phyloP scores from a whole-genome alignment of 2,888 invertebrate genomes.

The Agonopterix arenella region DNA sequence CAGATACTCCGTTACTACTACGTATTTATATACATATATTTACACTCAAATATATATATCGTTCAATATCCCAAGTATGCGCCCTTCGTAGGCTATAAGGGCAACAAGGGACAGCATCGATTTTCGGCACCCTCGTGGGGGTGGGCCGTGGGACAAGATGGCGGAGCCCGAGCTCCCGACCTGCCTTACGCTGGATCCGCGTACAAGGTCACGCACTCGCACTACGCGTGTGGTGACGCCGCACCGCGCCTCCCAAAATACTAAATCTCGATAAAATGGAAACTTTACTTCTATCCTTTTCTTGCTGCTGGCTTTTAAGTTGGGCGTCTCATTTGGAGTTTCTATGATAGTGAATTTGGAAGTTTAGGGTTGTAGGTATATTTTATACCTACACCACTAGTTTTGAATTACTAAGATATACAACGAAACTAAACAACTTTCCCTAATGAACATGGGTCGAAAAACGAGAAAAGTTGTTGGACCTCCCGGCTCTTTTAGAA shows the following conservation, averaged over 20 bases:
- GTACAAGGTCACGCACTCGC: slow-evolving; percentile 59
- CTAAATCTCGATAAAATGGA: slow-evolving; percentile 53
- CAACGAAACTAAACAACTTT: too few relatives aligned
- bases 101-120: slow-evolving; percentile 66
- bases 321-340: too few relatives aligned
- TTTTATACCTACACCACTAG: too few relatives aligned
- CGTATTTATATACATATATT: too few relatives aligned
- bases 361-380: neutral
- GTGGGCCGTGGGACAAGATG: slow-evolving; percentile 62
- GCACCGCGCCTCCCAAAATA: slow-evolving; percentile 53
- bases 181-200: slow-evolving; percentile 63
- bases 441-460: too few relatives aligned
- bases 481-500: too few relatives aligned
- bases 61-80: slow-evolving; percentile 35
- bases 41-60: neutral
- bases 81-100: slow-evolving; percentile 51
- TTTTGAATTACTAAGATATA: too few relatives aligned
- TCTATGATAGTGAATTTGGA: neutral
- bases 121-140: slow-evolving; percentile 65
- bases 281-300: slow-evolving; percentile 36
- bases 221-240: slow-evolving; percentile 46
- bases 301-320: slow-evolving; percentile 15
- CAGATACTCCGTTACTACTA: neutral
- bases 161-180: slow-evolving; percentile 50
- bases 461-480: too few relatives aligned